These are phyloP conservation scores for Branchipolynoe longqiensis DNA, from an alignment of 2,888 invertebrate species.

Conservation along the genomic window DNA sequence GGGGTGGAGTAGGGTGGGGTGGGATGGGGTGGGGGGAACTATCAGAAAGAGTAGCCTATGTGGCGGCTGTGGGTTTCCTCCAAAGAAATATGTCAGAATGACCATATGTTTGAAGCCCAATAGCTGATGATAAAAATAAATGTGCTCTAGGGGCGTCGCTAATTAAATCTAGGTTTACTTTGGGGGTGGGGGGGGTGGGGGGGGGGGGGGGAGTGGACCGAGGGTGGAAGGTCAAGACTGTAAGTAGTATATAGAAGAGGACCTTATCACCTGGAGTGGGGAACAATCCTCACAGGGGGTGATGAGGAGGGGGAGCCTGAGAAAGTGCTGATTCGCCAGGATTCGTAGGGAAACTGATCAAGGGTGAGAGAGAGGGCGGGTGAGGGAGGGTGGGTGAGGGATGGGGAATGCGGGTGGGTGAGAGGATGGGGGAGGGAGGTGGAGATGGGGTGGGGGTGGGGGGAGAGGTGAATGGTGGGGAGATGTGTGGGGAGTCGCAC, in stretches of 20 bases:
- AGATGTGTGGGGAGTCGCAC: background rate
- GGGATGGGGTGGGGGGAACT: no score
- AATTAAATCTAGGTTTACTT: background rate
- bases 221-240: background rate
- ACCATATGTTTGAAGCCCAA: no score
- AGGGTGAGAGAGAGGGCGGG: no score
- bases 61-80: no score
- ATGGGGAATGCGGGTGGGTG: background rate
- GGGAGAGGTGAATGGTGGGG: background rate
- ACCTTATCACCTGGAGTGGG: constrained; percentile 10
- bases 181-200: background rate
- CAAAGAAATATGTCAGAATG: no score
- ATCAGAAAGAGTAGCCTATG: no score
- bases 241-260: constrained; percentile 24
- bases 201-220: background rate
- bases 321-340: no score
- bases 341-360: no score
- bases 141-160: background rate
- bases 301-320: background rate
- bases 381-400: background rate
- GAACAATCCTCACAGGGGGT: background rate
- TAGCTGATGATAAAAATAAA: no score
- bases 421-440: background rate
- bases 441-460: background rate
- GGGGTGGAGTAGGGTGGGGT: no score